Percentiles rank a stretch among this genome's conserved stretches.
These are phyloP conservation scores for Cydia amplana DNA, from an alignment of 1,140 invertebrate genomes.

Conservation along the genomic window DNA sequence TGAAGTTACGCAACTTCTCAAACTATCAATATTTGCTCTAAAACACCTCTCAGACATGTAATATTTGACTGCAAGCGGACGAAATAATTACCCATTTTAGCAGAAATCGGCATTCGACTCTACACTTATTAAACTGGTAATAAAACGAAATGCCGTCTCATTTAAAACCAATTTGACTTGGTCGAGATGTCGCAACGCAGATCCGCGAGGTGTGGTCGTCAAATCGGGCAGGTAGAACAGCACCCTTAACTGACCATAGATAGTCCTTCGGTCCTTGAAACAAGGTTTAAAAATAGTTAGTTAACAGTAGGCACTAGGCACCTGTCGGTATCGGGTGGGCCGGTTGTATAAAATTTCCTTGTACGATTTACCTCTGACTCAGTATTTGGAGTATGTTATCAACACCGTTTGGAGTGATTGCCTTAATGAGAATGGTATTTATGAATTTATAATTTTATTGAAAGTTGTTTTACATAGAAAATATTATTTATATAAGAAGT, in stretches of 20 bases:
- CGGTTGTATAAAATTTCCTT: conserved; percentile 4
- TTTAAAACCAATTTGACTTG: conserved; percentile 19
- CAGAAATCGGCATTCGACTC: conserved; percentile 6
- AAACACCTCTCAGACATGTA: not conserved
- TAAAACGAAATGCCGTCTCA: conserved; percentile 10
- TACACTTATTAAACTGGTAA: conserved; percentile 12
- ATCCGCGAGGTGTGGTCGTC: conserved; percentile 9
- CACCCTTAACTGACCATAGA: not conserved
- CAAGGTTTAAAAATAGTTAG: too few relatives aligned
- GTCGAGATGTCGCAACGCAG: conserved; percentile 11
- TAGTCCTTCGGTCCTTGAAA: too few relatives aligned
- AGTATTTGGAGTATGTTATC: conserved; percentile 13
- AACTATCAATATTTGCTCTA: not conserved
- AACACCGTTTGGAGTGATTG: not conserved
- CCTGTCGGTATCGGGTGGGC: not conserved
- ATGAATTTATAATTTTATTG: conserved; percentile 26
- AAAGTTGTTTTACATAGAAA: conserved; percentile 17
- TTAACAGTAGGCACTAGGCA: not conserved
- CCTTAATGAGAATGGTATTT: conserved; percentile 24
- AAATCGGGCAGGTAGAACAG: not conserved
- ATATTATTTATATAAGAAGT: not conserved
- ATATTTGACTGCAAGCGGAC: not conserved
- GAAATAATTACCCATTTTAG: conserved; percentile 14
- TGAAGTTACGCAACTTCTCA: not conserved
- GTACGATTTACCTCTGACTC: not conserved